phyloP scores from a whole-genome alignment of 2,113 vertebrate genomes.

The Charadrius vociferus region DNA sequence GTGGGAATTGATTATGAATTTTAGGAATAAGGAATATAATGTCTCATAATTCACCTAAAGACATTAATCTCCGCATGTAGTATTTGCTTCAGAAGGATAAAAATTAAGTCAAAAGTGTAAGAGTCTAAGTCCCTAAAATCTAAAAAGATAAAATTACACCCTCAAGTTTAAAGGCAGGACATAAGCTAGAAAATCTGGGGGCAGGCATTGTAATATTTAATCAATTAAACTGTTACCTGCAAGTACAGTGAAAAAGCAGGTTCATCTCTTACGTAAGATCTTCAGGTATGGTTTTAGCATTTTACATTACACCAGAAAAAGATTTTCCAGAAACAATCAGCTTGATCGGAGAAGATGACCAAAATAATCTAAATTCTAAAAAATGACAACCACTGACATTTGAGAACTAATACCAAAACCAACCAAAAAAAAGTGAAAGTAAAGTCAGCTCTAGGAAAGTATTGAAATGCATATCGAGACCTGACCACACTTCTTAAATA shows the following conservation, averaged over 20 bases:
- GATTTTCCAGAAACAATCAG: background rate
- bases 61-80: background rate
- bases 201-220: background rate
- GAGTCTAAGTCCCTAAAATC: background rate
- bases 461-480: background rate
- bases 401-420: background rate
- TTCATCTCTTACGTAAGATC: background rate
- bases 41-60: background rate
- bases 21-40: background rate
- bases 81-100: background rate
- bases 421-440: background rate
- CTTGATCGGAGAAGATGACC: background rate
- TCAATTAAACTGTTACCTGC: background rate
- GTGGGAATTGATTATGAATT: background rate
- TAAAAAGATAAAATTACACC: background rate
- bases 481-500: background rate
- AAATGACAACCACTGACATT: background rate
- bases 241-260: background rate
- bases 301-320: background rate
- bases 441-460: background rate
- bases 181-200: background rate
- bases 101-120: background rate
- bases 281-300: background rate
- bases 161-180: background rate
- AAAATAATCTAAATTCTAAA: background rate